Evolutionary conservation across 2,113 vertebrate species (phyloP).

Genomic region (Machaerirhynchus nigripectus): DNA sequence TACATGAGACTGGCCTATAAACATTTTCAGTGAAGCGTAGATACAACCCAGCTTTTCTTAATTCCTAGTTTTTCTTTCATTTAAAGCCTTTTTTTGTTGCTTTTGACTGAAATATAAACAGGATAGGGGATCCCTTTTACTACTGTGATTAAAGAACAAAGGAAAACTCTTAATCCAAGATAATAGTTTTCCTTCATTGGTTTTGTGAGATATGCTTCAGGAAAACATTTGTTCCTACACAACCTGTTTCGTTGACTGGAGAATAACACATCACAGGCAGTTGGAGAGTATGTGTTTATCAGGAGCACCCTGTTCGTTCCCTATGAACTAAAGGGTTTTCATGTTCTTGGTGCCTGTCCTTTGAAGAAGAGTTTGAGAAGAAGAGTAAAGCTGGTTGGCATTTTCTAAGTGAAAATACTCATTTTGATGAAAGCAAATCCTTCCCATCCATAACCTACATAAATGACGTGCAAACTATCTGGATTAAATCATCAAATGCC

Average conservation of each 20-base stretch:
- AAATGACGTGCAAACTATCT: not conserved
- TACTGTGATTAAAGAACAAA: not conserved
- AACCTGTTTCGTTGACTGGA: not conserved
- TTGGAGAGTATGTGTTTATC: not conserved
- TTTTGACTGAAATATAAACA: not conserved
- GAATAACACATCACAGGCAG: not conserved
- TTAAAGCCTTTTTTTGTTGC: not conserved
- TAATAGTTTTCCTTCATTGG: not conserved
- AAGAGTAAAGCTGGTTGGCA: not conserved
- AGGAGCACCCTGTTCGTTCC: not conserved
- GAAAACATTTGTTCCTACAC: not conserved
- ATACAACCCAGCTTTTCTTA: not conserved
- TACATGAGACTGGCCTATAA: not conserved
- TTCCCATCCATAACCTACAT: not conserved
- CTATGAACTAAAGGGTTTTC: not conserved
- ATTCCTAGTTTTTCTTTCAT: not conserved
- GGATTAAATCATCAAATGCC: not conserved
- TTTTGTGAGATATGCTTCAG: not conserved
- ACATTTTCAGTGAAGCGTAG: not conserved
- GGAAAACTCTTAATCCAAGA: not conserved
- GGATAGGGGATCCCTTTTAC: not conserved
- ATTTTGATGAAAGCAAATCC: not conserved
- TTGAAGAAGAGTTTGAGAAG: not conserved
- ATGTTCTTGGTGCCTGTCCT: not conserved
- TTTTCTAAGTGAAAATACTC: not conserved